Conservation (phyloP, 2,888 invertebrate genomes). For the Tholera decimalis region DNA sequence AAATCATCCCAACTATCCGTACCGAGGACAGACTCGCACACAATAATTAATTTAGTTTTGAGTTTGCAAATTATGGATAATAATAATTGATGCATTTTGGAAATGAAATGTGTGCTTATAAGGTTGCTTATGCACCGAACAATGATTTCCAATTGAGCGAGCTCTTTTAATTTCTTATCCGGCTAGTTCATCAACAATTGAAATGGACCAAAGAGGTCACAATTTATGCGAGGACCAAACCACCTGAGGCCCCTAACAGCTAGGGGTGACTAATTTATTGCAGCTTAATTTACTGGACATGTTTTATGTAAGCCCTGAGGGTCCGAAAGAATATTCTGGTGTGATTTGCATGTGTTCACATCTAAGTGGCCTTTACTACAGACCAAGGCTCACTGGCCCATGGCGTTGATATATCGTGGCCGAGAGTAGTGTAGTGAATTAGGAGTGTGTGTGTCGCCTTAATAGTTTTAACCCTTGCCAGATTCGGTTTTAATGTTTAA, state of each 20-base stretch:
- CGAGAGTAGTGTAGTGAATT: slow-evolving; percentile 56
- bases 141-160: slow-evolving; percentile 26
- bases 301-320: slow-evolving; percentile 74
- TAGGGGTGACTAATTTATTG: slow-evolving; percentile 82
- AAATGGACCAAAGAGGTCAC: slow-evolving; percentile 75
- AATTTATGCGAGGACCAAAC: slow-evolving; percentile 77
- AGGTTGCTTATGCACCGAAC: not conserved
- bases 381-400: slow-evolving; percentile 56
- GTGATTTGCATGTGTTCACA: slow-evolving; percentile 86
- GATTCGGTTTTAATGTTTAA: slow-evolving; percentile 40
- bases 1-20: slow-evolving; percentile 23
- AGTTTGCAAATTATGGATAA: slow-evolving; percentile 7
- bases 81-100: slow-evolving; percentile 1
- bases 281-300: slow-evolving; percentile 82
- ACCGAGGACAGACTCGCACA: not conserved
- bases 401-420: slow-evolving; percentile 63
- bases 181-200: slow-evolving; percentile 76
- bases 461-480: slow-evolving; percentile 50
- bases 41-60: slow-evolving; percentile 5
- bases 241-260: slow-evolving; percentile 76
- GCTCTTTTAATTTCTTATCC: slow-evolving; percentile 59
- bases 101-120: not conserved
- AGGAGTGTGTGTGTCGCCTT: slow-evolving; percentile 44
- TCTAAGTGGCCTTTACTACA: slow-evolving; percentile 73
- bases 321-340: slow-evolving; percentile 82